These are phyloP conservation scores for Mastigias papua DNA, from an alignment of 30 jellyfish, hydroid and myxozoan species.

Conservation along the genomic window DNA sequence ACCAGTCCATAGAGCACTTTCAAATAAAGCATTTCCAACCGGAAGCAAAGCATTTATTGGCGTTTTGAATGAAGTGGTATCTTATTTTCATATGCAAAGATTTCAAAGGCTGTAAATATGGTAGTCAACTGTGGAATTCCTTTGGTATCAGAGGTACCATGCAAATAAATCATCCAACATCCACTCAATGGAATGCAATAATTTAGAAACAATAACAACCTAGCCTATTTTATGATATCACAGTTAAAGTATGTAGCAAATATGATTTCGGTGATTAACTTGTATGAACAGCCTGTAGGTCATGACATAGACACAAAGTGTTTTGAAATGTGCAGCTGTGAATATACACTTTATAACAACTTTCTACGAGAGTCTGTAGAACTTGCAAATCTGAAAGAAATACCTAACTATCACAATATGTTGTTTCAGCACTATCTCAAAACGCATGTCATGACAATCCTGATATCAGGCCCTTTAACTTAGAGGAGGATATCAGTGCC, in stretches of 20 bases:
- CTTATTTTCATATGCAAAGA: constrained; percentile 38
- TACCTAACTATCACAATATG: no score
- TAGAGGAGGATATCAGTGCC: background rate
- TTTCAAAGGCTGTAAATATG: constrained; percentile 16
- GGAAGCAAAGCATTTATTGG: no score
- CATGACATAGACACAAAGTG: no score
- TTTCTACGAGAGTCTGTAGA: no score
- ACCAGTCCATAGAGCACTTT: no score
- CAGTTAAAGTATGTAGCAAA: constrained; percentile 28
- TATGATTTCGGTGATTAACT: background rate
- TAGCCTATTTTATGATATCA: constrained; percentile 34
- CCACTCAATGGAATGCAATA: constrained; percentile 45
- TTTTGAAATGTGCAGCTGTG: no score
- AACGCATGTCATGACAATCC: background rate
- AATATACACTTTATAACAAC: no score
- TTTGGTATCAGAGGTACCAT: constrained; percentile 5
- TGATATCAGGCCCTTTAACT: background rate
- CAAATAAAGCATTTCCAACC: no score
- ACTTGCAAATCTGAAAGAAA: no score
- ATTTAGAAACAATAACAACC: constrained; percentile 43
- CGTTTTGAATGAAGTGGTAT: constrained; percentile 24
- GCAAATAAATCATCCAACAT: constrained; percentile 5
- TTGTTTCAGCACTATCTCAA: background rate
- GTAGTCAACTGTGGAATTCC: constrained; percentile 22
- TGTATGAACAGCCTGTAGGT: no score